Conservation (phyloP, 2,113 vertebrate genomes). For the Sebastes schlegelii region DNA sequence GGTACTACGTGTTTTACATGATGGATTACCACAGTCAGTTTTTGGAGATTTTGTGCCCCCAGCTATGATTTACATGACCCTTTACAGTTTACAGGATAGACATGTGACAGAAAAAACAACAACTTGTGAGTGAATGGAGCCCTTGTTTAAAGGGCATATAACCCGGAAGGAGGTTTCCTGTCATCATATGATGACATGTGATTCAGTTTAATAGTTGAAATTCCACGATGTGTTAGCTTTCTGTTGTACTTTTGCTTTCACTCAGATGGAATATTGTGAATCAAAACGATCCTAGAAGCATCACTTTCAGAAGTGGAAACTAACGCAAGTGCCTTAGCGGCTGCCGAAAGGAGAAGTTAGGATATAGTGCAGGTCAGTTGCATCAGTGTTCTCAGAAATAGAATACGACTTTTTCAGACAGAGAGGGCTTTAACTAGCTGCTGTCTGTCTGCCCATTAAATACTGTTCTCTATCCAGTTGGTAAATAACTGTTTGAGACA, state of each 20-base stretch:
- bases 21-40: neutral
- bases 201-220: neutral
- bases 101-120: neutral
- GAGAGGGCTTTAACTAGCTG: conserved; percentile 24
- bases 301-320: conserved; percentile 35
- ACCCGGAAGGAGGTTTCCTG: neutral
- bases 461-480: conserved; percentile 19
- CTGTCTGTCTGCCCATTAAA: conserved; percentile 21
- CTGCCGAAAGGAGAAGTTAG: conserved; percentile 41
- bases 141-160: neutral
- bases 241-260: neutral
- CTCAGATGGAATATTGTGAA: neutral
- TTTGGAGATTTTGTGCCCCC: neutral
- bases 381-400: conserved; percentile 27
- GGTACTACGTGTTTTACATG: neutral
- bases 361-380: conserved; percentile 60
- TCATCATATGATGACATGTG: conserved; percentile 6
- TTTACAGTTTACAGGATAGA: neutral
- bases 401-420: neutral
- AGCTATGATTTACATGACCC: neutral
- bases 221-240: neutral
- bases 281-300: conserved; percentile 10
- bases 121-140: neutral
- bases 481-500: conserved; percentile 40
- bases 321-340: neutral